Evolutionary conservation across 2,113 vertebrate species (phyloP), one percentile per base, ranked within the genome.

Genomic region (Neotoma lepida): DNA sequence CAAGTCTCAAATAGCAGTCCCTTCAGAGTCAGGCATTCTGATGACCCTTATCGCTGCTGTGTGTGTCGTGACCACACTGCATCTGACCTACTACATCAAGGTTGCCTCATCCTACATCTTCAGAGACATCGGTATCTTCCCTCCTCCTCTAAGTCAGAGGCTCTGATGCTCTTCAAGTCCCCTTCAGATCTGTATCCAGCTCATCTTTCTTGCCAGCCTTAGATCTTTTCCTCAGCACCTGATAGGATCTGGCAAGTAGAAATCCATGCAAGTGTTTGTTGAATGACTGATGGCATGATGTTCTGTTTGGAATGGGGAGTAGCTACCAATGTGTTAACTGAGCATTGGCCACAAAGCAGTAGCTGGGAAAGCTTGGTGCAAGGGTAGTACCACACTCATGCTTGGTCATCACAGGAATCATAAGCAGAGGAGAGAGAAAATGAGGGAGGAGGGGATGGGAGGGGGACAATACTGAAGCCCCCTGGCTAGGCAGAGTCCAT

Each of bases 181-280:
- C 49, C 89, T 71, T 44, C 15, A 22, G 73, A 86, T 49, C 56
- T 17, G 4, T 3, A 6, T 81, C 44, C 17, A 51, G 12, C 51
- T 91, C 94, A 68, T 95, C 64, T 58, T 92, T 88, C 24, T 82
- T 61, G 63, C 51, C 80, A 92, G 44, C 14, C 86, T n/a, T 81
- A n/a, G 33, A 13, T 85, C 46, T 88, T 14, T 82, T 89, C 46
- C 51, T 95, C 35, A 73, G 74, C 20, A 56, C 33, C n/a, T 66
- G 26, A 6, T 17, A 58, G n/a, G 35, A 70, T 95, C 51, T 26
- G 9, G 63, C 15, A 30, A 64, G 64, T 5, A 63, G 51, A 89
- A 86, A 63, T 18, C 20, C 46, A 49, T 85, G 86, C 46, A 51
- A n/a, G 17, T 28, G 44, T 76, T 71, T 86, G 22, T 44, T 70